phyloP scores from a whole-genome alignment of 2,888 invertebrate genomes.

The Mesorhabditis spiculigera region DNA sequence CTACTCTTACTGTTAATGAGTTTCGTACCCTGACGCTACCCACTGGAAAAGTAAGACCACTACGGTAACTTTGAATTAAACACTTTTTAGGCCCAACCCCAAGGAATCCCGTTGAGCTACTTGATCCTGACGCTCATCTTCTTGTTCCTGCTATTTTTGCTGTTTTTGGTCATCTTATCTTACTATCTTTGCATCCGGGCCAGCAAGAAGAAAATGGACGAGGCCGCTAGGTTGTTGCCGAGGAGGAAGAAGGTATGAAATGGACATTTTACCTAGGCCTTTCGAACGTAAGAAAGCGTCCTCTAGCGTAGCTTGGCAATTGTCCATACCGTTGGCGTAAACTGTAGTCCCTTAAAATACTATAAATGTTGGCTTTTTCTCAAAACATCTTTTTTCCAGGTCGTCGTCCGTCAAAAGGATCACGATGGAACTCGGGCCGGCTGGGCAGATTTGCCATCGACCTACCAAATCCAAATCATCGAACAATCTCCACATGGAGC shows the following conservation, averaged over 20 bases:
- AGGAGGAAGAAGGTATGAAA: conserved; percentile 34
- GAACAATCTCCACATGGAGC: conserved; percentile 20
- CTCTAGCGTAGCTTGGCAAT: too few species aligned
- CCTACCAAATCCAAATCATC: conserved; percentile 34
- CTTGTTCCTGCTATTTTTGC: not conserved
- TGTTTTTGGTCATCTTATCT: not conserved
- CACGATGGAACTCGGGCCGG: conserved; percentile 33
- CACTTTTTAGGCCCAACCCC: conserved; percentile 17
- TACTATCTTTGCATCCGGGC: conserved; percentile 15
- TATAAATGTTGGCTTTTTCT: too few species aligned
- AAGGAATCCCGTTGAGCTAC: conserved; percentile 14
- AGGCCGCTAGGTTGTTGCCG: conserved; percentile 23
- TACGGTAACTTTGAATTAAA: not conserved
- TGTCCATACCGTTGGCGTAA: too few species aligned
- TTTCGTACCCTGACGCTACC: conserved; percentile 47
- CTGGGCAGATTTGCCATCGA: conserved; percentile 31
- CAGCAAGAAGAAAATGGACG: conserved; percentile 27
- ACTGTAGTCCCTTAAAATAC: too few species aligned
- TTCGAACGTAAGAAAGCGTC: too few species aligned
- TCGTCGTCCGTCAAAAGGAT: conserved; percentile 43
- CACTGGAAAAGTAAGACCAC: conserved; percentile 29
- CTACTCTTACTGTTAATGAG: conserved; percentile 52
- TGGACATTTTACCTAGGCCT: too few species aligned
- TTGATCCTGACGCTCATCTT: not conserved
- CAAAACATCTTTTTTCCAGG: too few species aligned